phyloP scores from a whole-genome alignment of 2,888 invertebrate genomes.

The Spatulosminthurus flaviceps region DNA sequence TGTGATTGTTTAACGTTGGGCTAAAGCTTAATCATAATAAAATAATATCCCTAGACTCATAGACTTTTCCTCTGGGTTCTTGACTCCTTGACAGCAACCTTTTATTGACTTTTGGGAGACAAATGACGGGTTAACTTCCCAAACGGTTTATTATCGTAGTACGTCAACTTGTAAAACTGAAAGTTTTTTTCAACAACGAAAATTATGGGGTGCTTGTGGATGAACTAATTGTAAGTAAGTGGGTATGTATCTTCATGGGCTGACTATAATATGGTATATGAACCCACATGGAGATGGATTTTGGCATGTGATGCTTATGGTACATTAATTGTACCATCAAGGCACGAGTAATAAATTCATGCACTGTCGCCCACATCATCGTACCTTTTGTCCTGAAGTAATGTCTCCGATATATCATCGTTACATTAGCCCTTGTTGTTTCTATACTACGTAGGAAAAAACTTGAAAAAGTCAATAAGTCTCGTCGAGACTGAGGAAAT shows the following conservation, averaged over 20 bases:
- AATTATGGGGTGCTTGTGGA: not conserved
- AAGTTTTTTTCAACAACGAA: not conserved
- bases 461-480: not conserved
- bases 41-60: not conserved
- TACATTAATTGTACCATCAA: not conserved
- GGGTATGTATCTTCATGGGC: too few species aligned
- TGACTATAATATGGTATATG: too few species aligned
- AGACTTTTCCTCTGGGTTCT: not conserved
- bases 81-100: not conserved
- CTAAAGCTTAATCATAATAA: too few species aligned
- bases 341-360: conserved; percentile 13
- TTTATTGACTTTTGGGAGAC: not conserved
- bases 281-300: too few species aligned
- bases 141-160: not conserved
- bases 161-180: not conserved
- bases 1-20: too few species aligned
- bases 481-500: not conserved
- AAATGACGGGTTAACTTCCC: not conserved
- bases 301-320: not conserved
- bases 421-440: conserved; percentile 6
- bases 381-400: conserved; percentile 8
- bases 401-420: not conserved
- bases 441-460: not conserved
- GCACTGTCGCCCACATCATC: conserved; percentile 15
- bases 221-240: too few species aligned